Conservation (phyloP, 2,888 invertebrate species). For the Megalurothrips usitatus region DNA sequence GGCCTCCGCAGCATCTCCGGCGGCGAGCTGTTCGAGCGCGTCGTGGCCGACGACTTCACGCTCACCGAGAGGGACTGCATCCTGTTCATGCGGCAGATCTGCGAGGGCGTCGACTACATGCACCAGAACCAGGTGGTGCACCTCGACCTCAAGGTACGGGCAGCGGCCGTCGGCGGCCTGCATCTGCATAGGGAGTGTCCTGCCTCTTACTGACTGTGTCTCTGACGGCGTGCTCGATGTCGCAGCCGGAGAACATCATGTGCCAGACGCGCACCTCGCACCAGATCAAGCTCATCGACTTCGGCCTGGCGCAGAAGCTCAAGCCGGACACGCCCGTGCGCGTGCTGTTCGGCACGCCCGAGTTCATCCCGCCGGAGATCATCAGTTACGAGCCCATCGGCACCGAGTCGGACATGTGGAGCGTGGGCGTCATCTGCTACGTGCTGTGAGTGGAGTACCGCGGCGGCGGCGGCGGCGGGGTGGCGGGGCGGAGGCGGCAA, state of each 20-base stretch:
- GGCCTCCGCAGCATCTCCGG: conserved; percentile 80
- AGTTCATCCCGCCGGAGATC: conserved; percentile 90
- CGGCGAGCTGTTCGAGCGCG: conserved; percentile 89
- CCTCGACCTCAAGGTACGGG: conserved; percentile 73
- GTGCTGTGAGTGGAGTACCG: conserved; percentile 77
- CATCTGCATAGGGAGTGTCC: background rate
- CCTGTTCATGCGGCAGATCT: conserved; percentile 84
- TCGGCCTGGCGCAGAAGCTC: conserved; percentile 77
- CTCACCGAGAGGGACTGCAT: conserved; percentile 83
- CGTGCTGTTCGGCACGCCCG: conserved; percentile 83
- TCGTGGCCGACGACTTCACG: conserved; percentile 88
- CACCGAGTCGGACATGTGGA: conserved; percentile 90
- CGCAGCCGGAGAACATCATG: conserved; percentile 88
- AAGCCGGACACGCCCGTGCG: conserved; percentile 62
- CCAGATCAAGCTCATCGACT: conserved; percentile 89
- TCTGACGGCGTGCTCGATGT: conserved; percentile 27
- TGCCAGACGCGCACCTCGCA: conserved; percentile 80
- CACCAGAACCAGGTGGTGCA: conserved; percentile 80
- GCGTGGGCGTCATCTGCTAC: conserved; percentile 88
- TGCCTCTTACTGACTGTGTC: too few relatives aligned
- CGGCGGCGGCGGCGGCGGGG: too few relatives aligned
- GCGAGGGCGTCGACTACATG: conserved; percentile 86
- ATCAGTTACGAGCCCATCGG: conserved; percentile 85
- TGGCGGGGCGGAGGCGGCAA: background rate
- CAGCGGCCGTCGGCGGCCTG: background rate